Evolutionary conservation across 2,888 invertebrate species (phyloP), one percentile per base, ranked within the genome.

Genomic region (Ennomos quercinarius): DNA sequence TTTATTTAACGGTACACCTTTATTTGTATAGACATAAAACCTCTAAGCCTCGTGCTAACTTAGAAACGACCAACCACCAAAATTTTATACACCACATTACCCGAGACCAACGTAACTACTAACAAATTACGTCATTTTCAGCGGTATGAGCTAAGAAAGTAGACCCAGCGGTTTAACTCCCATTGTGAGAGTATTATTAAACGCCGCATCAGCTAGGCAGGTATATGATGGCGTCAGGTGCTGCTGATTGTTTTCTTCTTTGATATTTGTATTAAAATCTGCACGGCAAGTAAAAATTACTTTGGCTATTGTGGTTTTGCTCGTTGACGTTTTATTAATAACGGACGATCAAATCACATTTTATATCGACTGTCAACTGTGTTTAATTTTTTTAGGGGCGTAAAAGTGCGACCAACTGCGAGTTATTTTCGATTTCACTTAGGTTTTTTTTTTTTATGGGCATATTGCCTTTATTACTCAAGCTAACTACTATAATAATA

Each of bases 51-150:
- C 10, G 12, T 50, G 39, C 37, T 27, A 9, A 34, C 43, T 39
- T 49, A 41, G 39, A 27, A 60, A 60, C 55, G 60, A 54, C 42
- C 50, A 12, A n/a, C 60, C 46, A 48, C 44, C 44, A 37, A 60
- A 35, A 56, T 61, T 56, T 61, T 68, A 64, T 66, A 57, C 64
- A 62, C 61, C 59, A 64, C 57, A 63, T 63, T 62, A 50, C 51
- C 58, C 64, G 51, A 55, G 43, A 63, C 60, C 63, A 68, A 61
- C 58, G 47, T 56, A 56, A 59, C 55, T 60, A 60, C 50, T 60
- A 55, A 57, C 61, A 53, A 68, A 64, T 64, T 37, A 59, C 61
- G 40, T 61, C 57, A 60, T 64, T 68, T 39, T 36, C 59, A 37
- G 45, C 46, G 63, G 13, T 38, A 47, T 61, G 61, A 51, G 59